Percentiles rank a stretch among this genome's conserved stretches.
These are phyloP conservation scores for Apeira syringaria DNA, from an alignment of 2,888 invertebrate genomes.

Conservation along the genomic window DNA sequence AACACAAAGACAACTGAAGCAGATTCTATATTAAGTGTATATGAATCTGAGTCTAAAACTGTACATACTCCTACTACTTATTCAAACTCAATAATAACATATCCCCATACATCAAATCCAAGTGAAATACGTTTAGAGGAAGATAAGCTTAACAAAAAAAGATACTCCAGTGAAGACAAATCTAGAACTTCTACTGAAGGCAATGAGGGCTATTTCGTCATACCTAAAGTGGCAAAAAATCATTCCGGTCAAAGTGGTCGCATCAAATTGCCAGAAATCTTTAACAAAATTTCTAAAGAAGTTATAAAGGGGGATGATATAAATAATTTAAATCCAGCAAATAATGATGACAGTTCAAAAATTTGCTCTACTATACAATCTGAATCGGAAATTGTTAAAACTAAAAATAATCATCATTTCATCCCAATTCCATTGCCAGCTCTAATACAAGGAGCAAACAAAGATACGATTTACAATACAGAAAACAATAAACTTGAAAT, in stretches of 20 bases:
- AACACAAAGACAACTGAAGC: slow-evolving; percentile 25
- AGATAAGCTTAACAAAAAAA: slow-evolving; percentile 30
- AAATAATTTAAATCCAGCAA: background rate
- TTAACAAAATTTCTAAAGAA: background rate
- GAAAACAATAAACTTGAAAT: background rate
- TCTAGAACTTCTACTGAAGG: slow-evolving; percentile 34
- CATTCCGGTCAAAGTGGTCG: slow-evolving; percentile 18
- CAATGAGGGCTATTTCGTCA: slow-evolving; percentile 42
- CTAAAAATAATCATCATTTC: background rate
- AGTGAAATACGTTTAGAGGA: slow-evolving; percentile 31
- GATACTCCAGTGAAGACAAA: slow-evolving; percentile 24
- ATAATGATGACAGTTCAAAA: background rate
- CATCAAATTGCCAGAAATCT: slow-evolving; percentile 8
- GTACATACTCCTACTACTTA: slow-evolving; percentile 31
- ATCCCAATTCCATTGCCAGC: slow-evolving; percentile 1
- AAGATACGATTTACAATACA: background rate
- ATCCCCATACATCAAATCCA: slow-evolving; percentile 45
- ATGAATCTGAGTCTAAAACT: slow-evolving; percentile 24
- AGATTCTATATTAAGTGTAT: slow-evolving; percentile 35
- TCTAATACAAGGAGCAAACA: background rate
- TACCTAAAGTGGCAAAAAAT: slow-evolving; percentile 38
- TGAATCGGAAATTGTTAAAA: background rate
- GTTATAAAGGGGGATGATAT: too few species aligned
- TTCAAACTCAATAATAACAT: slow-evolving; percentile 57
- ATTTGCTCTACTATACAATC: background rate